Evolutionary conservation across 2,113 vertebrate genomes (phyloP), one percentile per base, ranked within the genome.

Genomic region (Phylloscopus trochilus): DNA sequence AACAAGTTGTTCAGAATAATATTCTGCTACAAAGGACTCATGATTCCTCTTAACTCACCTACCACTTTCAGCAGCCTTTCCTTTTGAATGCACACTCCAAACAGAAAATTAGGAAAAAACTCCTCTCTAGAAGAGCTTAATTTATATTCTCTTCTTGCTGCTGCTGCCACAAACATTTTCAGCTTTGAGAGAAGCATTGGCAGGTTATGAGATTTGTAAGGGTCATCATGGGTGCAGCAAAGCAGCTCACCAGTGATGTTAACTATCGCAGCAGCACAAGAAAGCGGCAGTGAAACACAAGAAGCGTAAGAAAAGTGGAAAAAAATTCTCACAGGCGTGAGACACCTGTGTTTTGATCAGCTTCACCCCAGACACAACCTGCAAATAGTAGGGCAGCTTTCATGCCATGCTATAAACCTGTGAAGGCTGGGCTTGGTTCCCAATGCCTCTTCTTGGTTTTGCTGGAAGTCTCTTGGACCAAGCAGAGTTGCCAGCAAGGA

Each of bases 111-210:
- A 77, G 19, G 23, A 92, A 97, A 46, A 90, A 67, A 28, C 52
- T 77, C 19, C 62, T 69, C 56, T 68, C 66, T 37, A 15, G 11
- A 49, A 81, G 49, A 87, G 33, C 69, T 78, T 87, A 76, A 95
- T 95, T 95, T 85, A 63, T 88, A 92, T 81, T 95, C 73, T 89
- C 60, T 77, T 73, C 77, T 82, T 95, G 49, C 88, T 53, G 69
- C 59, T 43, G 69, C 72, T 26, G 60, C 85, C 73, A 88, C 52
- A 51, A 56, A 85, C 26, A 33, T 69, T 83, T 35, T 62, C 72
- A 82, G 52, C 67, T 79, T 69, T 46, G 55, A 91, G 58, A 70
- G 62, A 94, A 80, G 82, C 62, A 70, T 15, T 35, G 24, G 64
- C 69, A 93, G n/a, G 82, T 88, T 94, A 89, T 83, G 59, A 96